These are phyloP conservation scores for Lordiphosa clarofinis DNA, from an alignment of 1,140 invertebrate species.

Conservation along the genomic window DNA sequence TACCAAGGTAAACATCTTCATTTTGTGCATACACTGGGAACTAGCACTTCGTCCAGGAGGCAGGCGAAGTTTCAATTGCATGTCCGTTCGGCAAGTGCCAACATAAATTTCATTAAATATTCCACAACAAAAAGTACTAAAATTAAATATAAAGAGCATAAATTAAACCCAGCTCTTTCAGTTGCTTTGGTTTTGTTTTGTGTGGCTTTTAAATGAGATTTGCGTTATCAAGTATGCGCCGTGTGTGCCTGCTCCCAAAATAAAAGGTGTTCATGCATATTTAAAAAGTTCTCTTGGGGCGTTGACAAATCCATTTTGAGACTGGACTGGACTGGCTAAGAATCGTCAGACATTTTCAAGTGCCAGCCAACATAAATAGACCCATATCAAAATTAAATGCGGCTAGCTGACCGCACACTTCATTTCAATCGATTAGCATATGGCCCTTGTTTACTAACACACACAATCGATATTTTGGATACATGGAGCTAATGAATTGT, in stretches of 20 bases:
- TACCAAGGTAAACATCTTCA: conserved; percentile 37
- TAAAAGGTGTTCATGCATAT: conserved; percentile 70
- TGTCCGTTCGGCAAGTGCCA: neutral
- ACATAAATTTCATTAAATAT: conserved; percentile 9
- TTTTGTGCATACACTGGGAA: conserved; percentile 27
- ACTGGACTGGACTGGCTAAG: conserved; percentile 17
- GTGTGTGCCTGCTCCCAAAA: conserved; percentile 18
- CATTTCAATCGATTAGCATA: no score
- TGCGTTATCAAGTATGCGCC: conserved; percentile 64
- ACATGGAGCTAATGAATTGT: no score
- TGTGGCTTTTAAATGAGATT: conserved; percentile 53
- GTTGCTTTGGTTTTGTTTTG: conserved; percentile 22
- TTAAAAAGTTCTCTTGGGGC: conserved; percentile 48
- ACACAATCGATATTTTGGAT: neutral
- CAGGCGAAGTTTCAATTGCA: neutral
- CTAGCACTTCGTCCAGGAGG: neutral
- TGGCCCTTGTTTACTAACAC: no score
- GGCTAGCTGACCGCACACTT: conserved; percentile 1
- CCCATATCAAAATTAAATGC: conserved; percentile 71
- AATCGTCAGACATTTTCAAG: conserved; percentile 34
- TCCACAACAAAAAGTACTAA: neutral
- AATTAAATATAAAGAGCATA: neutral
- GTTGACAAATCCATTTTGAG: conserved; percentile 60
- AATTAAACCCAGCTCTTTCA: neutral
- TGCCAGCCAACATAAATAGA: conserved; percentile 49